These are phyloP conservation scores for Tenebrio molitor DNA, from an alignment of 1,140 invertebrate genomes.

Conservation along the genomic window DNA sequence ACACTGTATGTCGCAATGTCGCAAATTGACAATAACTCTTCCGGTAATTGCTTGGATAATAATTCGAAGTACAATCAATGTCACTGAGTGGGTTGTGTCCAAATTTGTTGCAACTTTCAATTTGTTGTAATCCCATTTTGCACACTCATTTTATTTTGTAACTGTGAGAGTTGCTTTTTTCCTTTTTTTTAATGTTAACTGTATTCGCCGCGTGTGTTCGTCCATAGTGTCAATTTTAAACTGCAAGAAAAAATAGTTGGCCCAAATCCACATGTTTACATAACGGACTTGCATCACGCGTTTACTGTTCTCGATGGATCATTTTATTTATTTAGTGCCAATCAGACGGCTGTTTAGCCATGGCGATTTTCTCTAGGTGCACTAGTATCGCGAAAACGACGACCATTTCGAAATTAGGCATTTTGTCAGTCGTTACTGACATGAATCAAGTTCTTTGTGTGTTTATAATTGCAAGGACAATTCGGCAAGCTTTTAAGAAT, in stretches of 20 bases:
- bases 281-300: conserved; percentile 18
- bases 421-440: conserved; percentile 16
- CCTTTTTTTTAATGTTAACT: too few relatives aligned
- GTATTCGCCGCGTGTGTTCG: too few relatives aligned
- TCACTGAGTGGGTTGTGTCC: too few relatives aligned
- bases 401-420: conserved; percentile 21
- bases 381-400: conserved; percentile 7
- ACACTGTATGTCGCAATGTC: too few relatives aligned
- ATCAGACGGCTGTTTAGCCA: conserved; percentile 6
- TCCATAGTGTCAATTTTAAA: background rate
- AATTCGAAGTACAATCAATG: too few relatives aligned
- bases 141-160: too few relatives aligned
- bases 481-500: conserved; percentile 33
- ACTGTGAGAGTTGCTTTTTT: too few relatives aligned
- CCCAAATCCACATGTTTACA: conserved; percentile 13
- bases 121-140: too few relatives aligned
- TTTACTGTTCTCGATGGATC: background rate
- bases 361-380: conserved; percentile 33
- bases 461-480: conserved; percentile 37
- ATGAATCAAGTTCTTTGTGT: conserved; percentile 44
- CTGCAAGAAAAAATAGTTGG: conserved; percentile 31
- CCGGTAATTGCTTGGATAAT: too few relatives aligned
- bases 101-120: too few relatives aligned
- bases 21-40: too few relatives aligned
- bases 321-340: conserved; percentile 13